Evolutionary conservation across 2,113 vertebrate species (phyloP).

Genomic region (Engraulis encrasicolus): DNA sequence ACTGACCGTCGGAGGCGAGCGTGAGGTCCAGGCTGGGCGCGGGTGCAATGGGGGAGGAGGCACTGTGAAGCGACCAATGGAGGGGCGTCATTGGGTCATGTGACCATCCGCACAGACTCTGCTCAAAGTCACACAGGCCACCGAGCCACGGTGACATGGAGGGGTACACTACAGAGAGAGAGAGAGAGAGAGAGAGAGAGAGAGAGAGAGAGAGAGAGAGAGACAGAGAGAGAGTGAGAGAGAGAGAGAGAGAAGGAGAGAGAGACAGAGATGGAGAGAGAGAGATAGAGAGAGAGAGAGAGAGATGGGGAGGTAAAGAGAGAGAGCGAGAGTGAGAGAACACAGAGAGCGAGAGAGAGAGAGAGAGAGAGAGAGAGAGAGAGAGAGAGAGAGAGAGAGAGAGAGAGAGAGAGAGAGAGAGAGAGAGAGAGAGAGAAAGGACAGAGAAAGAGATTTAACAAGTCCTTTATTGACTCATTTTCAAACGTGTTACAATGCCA

Average conservation of each 20-base stretch:
- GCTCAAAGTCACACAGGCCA: constrained; percentile 93
- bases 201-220: too few species aligned
- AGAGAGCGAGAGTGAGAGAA: background rate
- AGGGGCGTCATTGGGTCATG: constrained; percentile 85
- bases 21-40: constrained; percentile 76
- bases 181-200: constrained; percentile 30
- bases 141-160: constrained; percentile 72
- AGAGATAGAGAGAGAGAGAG: background rate
- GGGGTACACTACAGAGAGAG: constrained; percentile 63
- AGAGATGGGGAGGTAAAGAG: background rate
- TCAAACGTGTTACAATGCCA: too few species aligned
- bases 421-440: constrained; percentile 17
- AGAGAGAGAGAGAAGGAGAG: constrained; percentile 24
- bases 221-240: too few species aligned
- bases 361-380: constrained; percentile 26
- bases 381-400: background rate
- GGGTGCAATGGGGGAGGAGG: constrained; percentile 62
- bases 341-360: constrained; percentile 31
- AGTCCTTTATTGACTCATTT: too few species aligned
- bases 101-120: constrained; percentile 89
- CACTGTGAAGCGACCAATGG: constrained; percentile 82
- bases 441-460: background rate
- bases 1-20: constrained; percentile 74
- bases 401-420: background rate
- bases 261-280: constrained; percentile 28